phyloP scores from a whole-genome alignment of 2,888 invertebrate species.

The Protonemura montana region DNA sequence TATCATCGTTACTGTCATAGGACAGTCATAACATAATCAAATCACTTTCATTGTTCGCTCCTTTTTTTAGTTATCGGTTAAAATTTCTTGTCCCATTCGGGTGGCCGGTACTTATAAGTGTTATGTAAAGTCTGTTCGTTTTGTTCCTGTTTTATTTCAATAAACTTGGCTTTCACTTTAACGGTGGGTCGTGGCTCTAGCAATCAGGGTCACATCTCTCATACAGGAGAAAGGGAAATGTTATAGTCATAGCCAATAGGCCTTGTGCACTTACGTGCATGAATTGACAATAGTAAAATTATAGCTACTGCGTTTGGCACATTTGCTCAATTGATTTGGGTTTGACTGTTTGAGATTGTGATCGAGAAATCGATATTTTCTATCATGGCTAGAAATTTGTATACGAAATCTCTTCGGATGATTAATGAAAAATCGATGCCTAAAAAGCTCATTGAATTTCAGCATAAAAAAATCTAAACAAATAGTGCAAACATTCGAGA shows the following conservation, averaged over 20 bases:
- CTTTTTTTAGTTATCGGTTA: not conserved
- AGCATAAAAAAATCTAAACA: no score
- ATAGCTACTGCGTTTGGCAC: not conserved
- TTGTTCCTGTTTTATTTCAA: not conserved
- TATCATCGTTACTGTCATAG: not conserved
- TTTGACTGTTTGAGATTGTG: not conserved
- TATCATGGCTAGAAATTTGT: no score
- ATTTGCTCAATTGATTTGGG: not conserved
- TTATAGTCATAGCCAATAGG: not conserved
- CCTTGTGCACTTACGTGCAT: not conserved
- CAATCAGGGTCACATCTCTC: not conserved
- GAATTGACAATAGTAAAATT: not conserved
- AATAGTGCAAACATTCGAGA: no score
- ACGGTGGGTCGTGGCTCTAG: not conserved
- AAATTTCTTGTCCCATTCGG: not conserved
- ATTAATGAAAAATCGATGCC: no score
- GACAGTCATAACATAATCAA: not conserved
- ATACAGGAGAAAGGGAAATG: not conserved
- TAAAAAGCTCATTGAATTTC: no score
- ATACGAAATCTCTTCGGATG: no score
- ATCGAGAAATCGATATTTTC: no score
- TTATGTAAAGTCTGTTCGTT: not conserved
- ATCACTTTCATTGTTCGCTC: not conserved
- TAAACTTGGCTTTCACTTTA: slow-evolving; percentile 12
- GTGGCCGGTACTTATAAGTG: not conserved